phyloP scores from a whole-genome alignment of 2,888 invertebrate genomes.

The Chymomyza procnemis region DNA sequence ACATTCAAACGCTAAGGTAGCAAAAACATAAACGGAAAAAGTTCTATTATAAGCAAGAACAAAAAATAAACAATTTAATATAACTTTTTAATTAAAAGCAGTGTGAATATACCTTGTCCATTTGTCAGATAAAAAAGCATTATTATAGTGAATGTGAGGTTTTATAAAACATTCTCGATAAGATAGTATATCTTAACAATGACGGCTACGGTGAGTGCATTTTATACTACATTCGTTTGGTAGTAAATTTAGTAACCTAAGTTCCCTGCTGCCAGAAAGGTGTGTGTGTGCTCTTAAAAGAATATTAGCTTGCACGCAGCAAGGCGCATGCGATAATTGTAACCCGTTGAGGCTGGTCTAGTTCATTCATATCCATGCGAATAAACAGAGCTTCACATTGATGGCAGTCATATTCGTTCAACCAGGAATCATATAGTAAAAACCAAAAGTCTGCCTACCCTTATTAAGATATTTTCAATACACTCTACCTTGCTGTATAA shows the following conservation, averaged over 20 bases:
- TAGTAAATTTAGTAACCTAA: background rate
- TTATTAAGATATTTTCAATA: too few relatives aligned
- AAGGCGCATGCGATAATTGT: constrained; percentile 20
- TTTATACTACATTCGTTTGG: background rate
- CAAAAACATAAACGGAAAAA: background rate
- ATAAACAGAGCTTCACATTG: background rate
- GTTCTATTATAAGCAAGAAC: background rate
- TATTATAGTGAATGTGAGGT: background rate
- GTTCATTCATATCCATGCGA: background rate
- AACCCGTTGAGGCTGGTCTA: background rate
- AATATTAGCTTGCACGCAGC: constrained; percentile 38
- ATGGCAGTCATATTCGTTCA: too few relatives aligned
- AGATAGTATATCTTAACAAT: constrained; percentile 8
- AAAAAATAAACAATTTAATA: background rate
- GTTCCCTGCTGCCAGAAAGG: background rate
- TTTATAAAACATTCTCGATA: constrained; percentile 4
- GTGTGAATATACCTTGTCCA: background rate
- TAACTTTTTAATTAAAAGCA: background rate
- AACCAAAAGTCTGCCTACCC: too few relatives aligned
- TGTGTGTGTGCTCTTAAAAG: constrained; percentile 16
- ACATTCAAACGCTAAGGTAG: constrained; percentile 42
- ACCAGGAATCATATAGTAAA: too few relatives aligned
- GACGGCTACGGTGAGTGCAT: constrained; percentile 53
- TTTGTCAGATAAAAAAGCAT: background rate
- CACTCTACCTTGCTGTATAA: too few relatives aligned